These are phyloP conservation scores for Ligdia adustata DNA, from an alignment of 2,888 invertebrate species.

Conservation along the genomic window DNA sequence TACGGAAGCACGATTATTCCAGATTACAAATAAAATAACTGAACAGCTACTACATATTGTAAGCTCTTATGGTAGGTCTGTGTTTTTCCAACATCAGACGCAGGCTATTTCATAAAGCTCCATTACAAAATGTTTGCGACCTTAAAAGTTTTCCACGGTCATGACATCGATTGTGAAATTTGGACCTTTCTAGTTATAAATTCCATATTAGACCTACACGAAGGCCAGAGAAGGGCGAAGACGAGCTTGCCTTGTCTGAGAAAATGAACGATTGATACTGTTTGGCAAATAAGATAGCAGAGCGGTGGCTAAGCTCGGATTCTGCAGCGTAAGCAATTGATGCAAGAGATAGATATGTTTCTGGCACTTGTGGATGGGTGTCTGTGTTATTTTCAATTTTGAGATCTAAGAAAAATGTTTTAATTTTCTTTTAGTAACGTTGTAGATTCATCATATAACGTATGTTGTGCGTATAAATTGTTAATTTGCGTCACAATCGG, in stretches of 20 bases:
- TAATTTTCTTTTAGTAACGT: no score
- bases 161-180: constrained; percentile 1
- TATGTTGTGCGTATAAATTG: no score
- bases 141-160: constrained; percentile 1
- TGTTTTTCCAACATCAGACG: not conserved
- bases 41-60: no score
- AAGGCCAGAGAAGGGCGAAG: constrained; percentile 8
- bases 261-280: not conserved
- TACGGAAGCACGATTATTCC: no score
- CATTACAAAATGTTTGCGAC: not conserved
- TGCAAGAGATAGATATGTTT: constrained; percentile 11
- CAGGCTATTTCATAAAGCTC: not conserved
- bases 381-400: no score
- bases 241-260: not conserved
- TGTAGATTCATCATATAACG: no score
- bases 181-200: not conserved
- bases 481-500: no score
- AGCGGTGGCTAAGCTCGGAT: constrained; percentile 10
- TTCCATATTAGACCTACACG: constrained; percentile 1
- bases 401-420: no score
- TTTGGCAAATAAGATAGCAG: constrained; percentile 18
- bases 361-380: not conserved
- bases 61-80: no score
- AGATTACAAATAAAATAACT: no score
- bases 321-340: constrained; percentile 17